A percentile compares a stretch with the other conserved stretches of the same genome.
phyloP scores from a whole-genome alignment of 2,797 vertebrate genomes.

The Philypnodon macrostomus region DNA sequence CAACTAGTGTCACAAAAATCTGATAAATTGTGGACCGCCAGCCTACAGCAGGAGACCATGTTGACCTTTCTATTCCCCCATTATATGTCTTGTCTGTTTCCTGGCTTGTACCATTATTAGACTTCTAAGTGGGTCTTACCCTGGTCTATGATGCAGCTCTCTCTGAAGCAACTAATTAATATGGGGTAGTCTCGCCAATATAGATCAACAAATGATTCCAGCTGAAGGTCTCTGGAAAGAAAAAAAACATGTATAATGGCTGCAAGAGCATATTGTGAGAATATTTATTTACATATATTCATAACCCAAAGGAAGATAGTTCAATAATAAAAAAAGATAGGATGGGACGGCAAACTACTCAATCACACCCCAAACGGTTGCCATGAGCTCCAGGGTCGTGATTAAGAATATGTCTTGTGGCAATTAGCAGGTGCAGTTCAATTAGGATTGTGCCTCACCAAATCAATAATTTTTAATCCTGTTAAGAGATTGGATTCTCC shows the following conservation, averaged over 20 bases:
- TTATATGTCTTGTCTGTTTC: slow-evolving; percentile 33
- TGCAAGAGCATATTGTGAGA: not conserved
- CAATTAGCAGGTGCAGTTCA: slow-evolving; percentile 38
- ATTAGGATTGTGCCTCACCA: slow-evolving; percentile 24
- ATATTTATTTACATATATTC: not conserved
- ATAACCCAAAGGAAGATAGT: not conserved
- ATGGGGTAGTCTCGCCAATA: slow-evolving; percentile 94
- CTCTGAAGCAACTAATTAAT: slow-evolving; percentile 83
- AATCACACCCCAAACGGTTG: slow-evolving; percentile 32
- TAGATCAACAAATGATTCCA: slow-evolving; percentile 89
- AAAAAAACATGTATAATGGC: not conserved
- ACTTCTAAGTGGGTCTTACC: slow-evolving; percentile 71
- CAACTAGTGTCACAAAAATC: not conserved
- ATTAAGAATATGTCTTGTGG: slow-evolving; percentile 25
- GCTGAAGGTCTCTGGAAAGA: slow-evolving; percentile 86
- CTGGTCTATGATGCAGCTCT: slow-evolving; percentile 85
- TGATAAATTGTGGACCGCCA: not conserved
- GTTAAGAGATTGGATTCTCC: not conserved
- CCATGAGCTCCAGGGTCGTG: too few relatives aligned
- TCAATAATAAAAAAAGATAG: not conserved
- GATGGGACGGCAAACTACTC: slow-evolving; percentile 6
- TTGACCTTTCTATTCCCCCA: not conserved
- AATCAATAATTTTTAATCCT: slow-evolving; percentile 61
- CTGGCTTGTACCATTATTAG: slow-evolving; percentile 34
- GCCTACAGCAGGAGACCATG: slow-evolving; percentile 13